Evolutionary conservation across 2,113 vertebrate genomes (phyloP).

Genomic region (Prolemur simus): DNA sequence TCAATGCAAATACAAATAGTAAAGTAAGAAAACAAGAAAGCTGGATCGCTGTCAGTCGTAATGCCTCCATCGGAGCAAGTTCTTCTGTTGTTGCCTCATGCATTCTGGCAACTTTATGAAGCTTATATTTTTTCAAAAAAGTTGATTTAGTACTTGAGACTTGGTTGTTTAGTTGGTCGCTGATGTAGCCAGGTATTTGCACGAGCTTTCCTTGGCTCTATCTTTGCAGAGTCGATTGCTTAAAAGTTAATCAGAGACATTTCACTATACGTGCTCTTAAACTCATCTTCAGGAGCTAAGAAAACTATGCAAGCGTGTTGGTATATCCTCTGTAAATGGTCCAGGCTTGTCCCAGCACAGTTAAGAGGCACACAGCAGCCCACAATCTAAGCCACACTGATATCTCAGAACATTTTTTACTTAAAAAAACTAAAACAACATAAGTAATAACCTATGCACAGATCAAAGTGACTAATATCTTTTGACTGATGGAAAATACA

Average conservation of each 20-base stretch:
- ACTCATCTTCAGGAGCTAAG: background rate
- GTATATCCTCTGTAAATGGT: background rate
- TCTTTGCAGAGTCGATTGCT: background rate
- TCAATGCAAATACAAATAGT: constrained; percentile 41
- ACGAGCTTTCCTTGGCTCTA: constrained; percentile 13
- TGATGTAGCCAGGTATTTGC: background rate
- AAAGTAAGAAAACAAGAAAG: background rate
- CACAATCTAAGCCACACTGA: background rate
- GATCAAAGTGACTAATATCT: background rate
- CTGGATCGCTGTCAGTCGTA: background rate
- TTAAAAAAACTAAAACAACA: background rate
- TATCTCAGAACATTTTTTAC: background rate
- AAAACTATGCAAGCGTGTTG: background rate
- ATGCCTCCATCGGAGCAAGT: background rate
- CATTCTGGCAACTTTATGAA: constrained; percentile 18
- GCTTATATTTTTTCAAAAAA: background rate
- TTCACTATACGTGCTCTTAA: background rate
- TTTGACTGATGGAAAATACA: background rate
- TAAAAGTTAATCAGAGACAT: background rate
- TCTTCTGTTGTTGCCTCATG: background rate
- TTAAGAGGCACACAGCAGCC: background rate
- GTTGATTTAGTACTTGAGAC: background rate
- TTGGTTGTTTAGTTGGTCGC: background rate
- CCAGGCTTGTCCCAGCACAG: background rate
- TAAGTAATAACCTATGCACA: background rate